Percentiles rank a stretch among this genome's conserved stretches.
Conservation (phyloP, 2,888 invertebrate species). For the Crepidodera aurea region DNA sequence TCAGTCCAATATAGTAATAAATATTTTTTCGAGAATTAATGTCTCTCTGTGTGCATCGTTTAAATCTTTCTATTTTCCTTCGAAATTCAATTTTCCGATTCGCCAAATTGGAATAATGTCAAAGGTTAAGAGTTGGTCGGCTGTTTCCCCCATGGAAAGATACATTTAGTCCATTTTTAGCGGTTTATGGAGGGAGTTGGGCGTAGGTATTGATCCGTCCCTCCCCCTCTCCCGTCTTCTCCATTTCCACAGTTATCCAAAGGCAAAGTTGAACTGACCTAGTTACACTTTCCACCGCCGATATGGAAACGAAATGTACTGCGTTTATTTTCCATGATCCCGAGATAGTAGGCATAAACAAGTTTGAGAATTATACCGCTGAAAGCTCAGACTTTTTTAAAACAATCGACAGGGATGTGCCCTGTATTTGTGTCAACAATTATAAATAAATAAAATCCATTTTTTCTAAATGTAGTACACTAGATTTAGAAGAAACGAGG, state of each 20-base stretch:
- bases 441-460: too few relatives aligned
- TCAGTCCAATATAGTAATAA: too few relatives aligned
- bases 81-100: neutral
- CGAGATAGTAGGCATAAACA: neutral
- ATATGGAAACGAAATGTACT: constrained; percentile 23
- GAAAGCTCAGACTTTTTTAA: neutral
- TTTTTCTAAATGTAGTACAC: too few relatives aligned
- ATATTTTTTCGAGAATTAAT: too few relatives aligned
- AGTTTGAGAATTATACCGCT: neutral
- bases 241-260: constrained; percentile 35
- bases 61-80: too few relatives aligned
- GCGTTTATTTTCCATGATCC: constrained; percentile 12
- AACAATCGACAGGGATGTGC: neutral
- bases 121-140: constrained; percentile 6
- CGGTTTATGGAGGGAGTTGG: constrained; percentile 60
- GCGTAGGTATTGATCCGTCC: constrained; percentile 58
- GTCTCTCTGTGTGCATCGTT: too few relatives aligned
- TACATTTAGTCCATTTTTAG: constrained; percentile 14
- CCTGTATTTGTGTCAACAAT: too few relatives aligned
- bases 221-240: constrained; percentile 21
- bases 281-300: constrained; percentile 30
- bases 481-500: too few relatives aligned
- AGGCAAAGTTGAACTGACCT: constrained; percentile 37
- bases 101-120: constrained; percentile 9
- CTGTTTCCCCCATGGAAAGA: constrained; percentile 17